Percentiles rank a stretch among this genome's conserved stretches.
Evolutionary conservation across 2,113 vertebrate genomes (phyloP).

Genomic region (Reinhardtius hippoglossoides): DNA sequence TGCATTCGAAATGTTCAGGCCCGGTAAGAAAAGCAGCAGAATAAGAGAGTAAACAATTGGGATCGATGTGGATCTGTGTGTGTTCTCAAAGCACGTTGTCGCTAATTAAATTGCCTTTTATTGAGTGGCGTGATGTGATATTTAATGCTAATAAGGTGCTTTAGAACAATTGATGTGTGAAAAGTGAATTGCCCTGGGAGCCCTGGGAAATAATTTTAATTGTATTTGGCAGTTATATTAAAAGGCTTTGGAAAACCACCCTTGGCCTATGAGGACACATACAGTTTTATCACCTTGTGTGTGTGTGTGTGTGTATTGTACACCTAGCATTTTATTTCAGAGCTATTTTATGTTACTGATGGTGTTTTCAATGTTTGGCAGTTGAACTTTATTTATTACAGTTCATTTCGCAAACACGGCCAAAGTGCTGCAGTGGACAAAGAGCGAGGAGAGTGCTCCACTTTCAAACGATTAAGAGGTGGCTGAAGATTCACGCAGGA

Average conservation of each 20-base stretch:
- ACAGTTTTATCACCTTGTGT: constrained; percentile 4
- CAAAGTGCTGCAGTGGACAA: background rate
- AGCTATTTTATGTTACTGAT: constrained; percentile 12
- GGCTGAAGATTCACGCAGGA: background rate
- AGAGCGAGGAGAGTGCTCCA: constrained; percentile 4
- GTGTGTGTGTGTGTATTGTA: background rate
- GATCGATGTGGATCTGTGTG: constrained; percentile 38
- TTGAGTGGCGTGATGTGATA: constrained; percentile 44
- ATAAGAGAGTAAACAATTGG: constrained; percentile 12
- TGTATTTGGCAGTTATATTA: constrained; percentile 13
- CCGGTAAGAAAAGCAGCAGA: background rate
- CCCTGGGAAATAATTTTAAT: constrained; percentile 18
- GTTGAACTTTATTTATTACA: background rate
- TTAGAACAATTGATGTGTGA: constrained; percentile 54
- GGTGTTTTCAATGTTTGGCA: constrained; percentile 8
- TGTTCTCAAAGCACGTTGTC: constrained; percentile 33
- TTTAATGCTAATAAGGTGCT: constrained; percentile 47
- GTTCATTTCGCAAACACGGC: constrained; percentile 3
- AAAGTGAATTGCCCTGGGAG: constrained; percentile 51
- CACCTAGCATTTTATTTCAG: background rate
- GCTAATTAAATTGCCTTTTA: constrained; percentile 55
- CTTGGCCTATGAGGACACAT: background rate
- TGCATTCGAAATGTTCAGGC: constrained; percentile 17
- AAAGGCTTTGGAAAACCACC: constrained; percentile 14
- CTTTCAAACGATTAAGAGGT: constrained; percentile 10